Evolutionary conservation across 2,113 vertebrate species (phyloP).

Genomic region (Pachycephala philippinensis): DNA sequence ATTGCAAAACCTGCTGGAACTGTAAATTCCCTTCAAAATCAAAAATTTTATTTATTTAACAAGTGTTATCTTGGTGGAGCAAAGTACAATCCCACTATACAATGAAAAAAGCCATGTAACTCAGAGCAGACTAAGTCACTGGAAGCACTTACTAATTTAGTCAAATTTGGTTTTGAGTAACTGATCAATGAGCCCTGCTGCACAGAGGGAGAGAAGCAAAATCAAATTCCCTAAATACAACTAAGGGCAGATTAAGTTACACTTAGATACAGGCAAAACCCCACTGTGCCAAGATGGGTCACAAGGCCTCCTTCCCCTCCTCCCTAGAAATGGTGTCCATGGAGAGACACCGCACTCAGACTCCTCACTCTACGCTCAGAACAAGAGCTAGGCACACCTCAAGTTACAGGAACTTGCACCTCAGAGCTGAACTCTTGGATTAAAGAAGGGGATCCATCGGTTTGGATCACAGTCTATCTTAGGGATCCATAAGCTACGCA

Average conservation of each 20-base stretch:
- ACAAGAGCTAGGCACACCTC: neutral
- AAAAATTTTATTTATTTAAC: neutral
- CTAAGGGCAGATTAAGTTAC: neutral
- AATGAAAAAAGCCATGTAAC: neutral
- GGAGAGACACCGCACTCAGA: neutral
- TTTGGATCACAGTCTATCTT: accelerated
- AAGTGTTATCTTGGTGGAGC: neutral
- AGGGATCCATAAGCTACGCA: neutral
- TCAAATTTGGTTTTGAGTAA: neutral
- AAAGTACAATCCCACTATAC: neutral
- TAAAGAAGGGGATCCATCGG: neutral
- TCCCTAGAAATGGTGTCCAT: neutral
- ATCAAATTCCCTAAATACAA: neutral
- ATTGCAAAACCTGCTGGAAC: neutral
- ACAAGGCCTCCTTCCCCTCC: neutral
- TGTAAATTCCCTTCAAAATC: neutral
- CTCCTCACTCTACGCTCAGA: neutral
- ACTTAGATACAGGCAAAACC: neutral
- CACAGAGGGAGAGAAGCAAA: neutral
- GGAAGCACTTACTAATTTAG: neutral
- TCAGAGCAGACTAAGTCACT: neutral
- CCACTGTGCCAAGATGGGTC: neutral
- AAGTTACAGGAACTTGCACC: neutral
- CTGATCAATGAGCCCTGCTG: neutral
- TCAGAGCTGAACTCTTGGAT: neutral